A percentile compares a stretch with the other conserved stretches of the same genome.
Conservation (phyloP, 35 echinoderm and acorn worm species). For the Apostichopus parvimensis region DNA sequence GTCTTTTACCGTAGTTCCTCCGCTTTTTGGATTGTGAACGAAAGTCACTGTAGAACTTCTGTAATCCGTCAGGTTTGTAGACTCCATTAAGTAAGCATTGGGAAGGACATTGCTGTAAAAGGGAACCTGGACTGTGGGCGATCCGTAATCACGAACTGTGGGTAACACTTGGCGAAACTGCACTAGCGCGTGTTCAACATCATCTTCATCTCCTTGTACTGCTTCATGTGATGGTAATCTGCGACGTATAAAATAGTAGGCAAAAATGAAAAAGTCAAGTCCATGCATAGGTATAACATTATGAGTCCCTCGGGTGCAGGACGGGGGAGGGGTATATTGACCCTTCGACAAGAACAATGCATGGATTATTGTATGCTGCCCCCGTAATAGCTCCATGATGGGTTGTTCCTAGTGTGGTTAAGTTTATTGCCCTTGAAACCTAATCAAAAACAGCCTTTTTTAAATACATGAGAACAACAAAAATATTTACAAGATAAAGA, state of each 20-base stretch:
- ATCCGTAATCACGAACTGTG: too few relatives aligned
- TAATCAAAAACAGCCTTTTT: too few relatives aligned
- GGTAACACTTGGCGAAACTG: neutral
- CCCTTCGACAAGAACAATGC: too few relatives aligned
- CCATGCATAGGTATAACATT: too few relatives aligned
- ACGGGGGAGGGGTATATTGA: too few relatives aligned
- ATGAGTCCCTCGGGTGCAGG: too few relatives aligned
- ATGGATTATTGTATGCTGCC: too few relatives aligned
- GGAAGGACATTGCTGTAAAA: neutral
- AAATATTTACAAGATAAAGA: too few relatives aligned
- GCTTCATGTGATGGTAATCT: neutral
- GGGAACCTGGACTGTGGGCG: neutral
- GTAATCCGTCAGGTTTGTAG: neutral
- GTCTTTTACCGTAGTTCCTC: neutral
- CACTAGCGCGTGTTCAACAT: neutral
- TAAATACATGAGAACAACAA: too few relatives aligned
- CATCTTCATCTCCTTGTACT: neutral
- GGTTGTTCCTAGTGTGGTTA: too few relatives aligned
- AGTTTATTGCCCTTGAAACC: too few relatives aligned
- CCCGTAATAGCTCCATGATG: too few relatives aligned
- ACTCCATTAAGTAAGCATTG: neutral
- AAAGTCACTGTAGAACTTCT: neutral
- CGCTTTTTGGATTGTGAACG: slow-evolving; percentile 25
- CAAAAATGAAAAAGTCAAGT: neutral
- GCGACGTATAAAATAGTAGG: neutral